A percentile compares a stretch with the other conserved stretches of the same genome.
Conservation (phyloP, 1,140 invertebrate genomes). For the Zophobas atratus region DNA sequence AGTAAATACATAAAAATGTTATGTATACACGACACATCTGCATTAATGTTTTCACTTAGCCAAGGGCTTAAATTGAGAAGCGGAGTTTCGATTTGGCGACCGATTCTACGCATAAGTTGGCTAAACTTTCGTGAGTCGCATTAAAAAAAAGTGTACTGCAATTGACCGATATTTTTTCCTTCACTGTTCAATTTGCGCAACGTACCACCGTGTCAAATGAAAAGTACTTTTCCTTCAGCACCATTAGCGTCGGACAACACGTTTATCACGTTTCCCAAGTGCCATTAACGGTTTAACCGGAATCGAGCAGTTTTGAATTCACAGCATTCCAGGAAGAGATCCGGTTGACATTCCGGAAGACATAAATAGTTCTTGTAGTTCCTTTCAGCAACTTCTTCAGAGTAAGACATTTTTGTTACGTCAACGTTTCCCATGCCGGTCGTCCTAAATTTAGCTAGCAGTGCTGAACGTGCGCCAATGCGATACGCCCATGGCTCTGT, state of each 20-base stretch:
- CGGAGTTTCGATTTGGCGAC: no score
- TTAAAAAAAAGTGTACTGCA: no score
- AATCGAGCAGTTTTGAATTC: not conserved
- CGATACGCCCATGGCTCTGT: conserved; percentile 4
- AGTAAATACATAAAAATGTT: conserved; percentile 20
- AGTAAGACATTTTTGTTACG: conserved; percentile 17
- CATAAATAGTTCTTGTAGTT: not conserved
- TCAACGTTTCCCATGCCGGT: conserved; percentile 5
- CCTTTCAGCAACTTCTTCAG: conserved; percentile 1
- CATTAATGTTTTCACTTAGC: conserved; percentile 2
- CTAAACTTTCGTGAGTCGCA: no score
- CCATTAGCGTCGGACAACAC: not conserved
- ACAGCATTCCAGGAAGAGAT: not conserved
- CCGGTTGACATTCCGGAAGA: conserved; percentile 9
- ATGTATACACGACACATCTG: conserved; percentile 1
- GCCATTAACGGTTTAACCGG: not conserved
- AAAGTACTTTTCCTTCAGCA: not conserved
- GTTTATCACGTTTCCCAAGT: not conserved
- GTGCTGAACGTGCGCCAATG: conserved; percentile 8
- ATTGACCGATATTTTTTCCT: no score
- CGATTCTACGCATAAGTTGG: no score
- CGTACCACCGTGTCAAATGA: no score
- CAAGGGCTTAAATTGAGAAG: not conserved
- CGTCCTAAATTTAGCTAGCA: conserved; percentile 28
- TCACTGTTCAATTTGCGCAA: no score